Percentiles rank a stretch among this genome's conserved stretches.
Evolutionary conservation across 2,888 invertebrate species (phyloP).

Genomic region (Drosophila quinaria): DNA sequence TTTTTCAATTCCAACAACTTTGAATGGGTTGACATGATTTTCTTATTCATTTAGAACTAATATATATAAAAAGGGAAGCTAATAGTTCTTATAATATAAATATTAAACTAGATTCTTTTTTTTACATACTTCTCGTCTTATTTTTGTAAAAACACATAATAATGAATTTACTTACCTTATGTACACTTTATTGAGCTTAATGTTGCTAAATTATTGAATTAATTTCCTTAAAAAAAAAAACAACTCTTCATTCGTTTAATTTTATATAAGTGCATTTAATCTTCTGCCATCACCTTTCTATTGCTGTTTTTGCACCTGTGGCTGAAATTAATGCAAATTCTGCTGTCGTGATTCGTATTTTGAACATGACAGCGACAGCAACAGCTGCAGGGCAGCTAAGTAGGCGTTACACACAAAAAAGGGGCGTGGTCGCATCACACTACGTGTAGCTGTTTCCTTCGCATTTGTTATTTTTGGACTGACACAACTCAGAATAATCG

Average conservation of each 20-base stretch:
- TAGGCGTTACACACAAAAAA: constrained; percentile 7
- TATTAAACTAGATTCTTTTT: too few species aligned
- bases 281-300: constrained; percentile 6
- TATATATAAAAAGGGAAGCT: too few species aligned
- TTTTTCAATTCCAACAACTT: constrained; percentile 8
- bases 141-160: too few species aligned
- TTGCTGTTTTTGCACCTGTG: constrained; percentile 53
- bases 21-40: background rate
- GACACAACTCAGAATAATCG: constrained; percentile 30
- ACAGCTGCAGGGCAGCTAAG: constrained; percentile 12
- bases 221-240: too few species aligned
- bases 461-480: too few species aligned
- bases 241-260: too few species aligned
- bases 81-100: too few species aligned
- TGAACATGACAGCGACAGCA: constrained; percentile 54
- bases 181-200: too few species aligned
- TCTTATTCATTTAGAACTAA: background rate
- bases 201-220: too few species aligned
- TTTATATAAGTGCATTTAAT: too few species aligned
- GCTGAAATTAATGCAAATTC: constrained; percentile 34
- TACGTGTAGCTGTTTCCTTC: background rate
- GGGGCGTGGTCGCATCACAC: constrained; percentile 48
- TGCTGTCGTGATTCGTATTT: constrained; percentile 46
- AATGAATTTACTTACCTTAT: too few species aligned
- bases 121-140: too few species aligned